Base-by-base conservation (phyloP, 2,888 invertebrate species). In the Augochlorella aurata region DNA sequence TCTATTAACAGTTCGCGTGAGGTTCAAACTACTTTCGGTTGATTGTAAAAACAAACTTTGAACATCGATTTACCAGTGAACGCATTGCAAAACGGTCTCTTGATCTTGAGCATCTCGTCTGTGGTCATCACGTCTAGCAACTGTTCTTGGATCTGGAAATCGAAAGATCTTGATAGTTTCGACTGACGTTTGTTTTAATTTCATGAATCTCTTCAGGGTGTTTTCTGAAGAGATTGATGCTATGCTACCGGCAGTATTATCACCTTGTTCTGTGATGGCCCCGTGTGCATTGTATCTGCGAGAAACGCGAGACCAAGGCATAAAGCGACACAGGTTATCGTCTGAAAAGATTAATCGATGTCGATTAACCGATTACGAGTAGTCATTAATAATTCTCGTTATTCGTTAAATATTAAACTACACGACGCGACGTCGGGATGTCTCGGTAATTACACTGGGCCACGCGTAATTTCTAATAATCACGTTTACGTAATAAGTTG, bases 61-160 rank as follows among this genome's bases (percentile, higher is more conserved):
- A 61, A 8, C 18, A 38, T 5, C 3, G 63, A 63, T 44, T 92
- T 94, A 97, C 97, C 98, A 88, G 97, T 97, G 89, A 98, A 98
- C 0, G 97, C 97, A 90, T 98, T 98, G 94, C 98, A 98, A 93
- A 98, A 98, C 0, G 98, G 98, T 90, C 97, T 94, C 90, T 97
- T 97, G 90, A 88, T 86, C 66, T 89, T 91, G 21, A 80, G 49
- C n/a, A 84, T 71, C 50, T 86, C 79, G 44, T 89, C 89, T 7
- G 73, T 61, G 12, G 79, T 63, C 49, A 87, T 69, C 1, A 78
- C 66, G 21, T 91, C 83, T 63, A 89, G 67, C 29, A 90, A 71
- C 44, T 88, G 87, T 10, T 85, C 88, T 68, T 91, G 87, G 47
- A 89, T 79, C 90, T 91, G 78, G 38, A 77, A 80, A 79, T 24